Base-by-base conservation (phyloP, 1,140 invertebrate species). In the Drosophila burlai region DNA sequence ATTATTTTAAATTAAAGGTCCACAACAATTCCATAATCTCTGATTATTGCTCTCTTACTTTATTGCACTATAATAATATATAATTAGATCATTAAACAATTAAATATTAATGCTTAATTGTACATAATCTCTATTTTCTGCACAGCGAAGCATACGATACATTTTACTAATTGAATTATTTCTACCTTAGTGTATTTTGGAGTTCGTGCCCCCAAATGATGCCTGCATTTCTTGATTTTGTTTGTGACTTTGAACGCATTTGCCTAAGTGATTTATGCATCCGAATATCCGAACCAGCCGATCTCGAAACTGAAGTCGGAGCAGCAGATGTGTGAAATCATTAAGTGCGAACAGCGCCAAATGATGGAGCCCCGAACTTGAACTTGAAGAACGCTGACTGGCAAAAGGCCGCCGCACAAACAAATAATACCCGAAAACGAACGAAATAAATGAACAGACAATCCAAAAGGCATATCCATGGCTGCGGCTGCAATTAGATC, bases 321-420 rank as follows among this genome's bases (percentile, higher is more conserved):
- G 50, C 45, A 34, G 29, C 40, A 68, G 59, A 72, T 83, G 80
- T 68, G 84, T 83, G 66, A 77, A 87, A 73, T 78, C 84, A 87
- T 89, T 79, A 78, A 89, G 84, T 89, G 84, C 78, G 73, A 87
- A 81, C 84, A 89, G 76, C 82, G 80, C 68, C 77, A 83, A 90
- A 85, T 87, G 80, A 75, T 66, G 46, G 58, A 50, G 66, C 67
- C 71, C 76, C 59, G 76, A 79, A 79, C 75, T 79, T 89, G 84
- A 87, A 87, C 84, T 87, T 87, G 84, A 89, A 87, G 84, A 57
- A 67, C 34, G 68, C 58, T 75, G 77, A 75, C 58, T 80, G 49
- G 77, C 69, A 69, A 76, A 81, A 78, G 64, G 74, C 47, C 60
- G 75, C 38, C 47, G n/a, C 36, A 34, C 42, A 50, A 31, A 54